These are phyloP conservation scores for Chrysolina haemoptera DNA, from an alignment of 2,888 invertebrate genomes.

Conservation along the genomic window DNA sequence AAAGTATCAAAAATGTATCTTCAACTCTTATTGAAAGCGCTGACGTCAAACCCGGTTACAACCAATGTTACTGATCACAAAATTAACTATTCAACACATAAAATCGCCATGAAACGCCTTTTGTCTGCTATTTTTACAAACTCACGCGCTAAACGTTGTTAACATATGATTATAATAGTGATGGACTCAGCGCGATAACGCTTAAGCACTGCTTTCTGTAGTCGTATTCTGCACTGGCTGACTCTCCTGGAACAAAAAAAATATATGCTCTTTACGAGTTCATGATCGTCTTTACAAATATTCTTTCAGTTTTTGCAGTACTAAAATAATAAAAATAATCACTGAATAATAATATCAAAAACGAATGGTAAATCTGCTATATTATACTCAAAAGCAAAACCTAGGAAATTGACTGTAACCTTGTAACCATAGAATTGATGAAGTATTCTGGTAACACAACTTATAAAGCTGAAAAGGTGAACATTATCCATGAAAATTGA, in stretches of 20 bases:
- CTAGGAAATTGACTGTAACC: too few species aligned
- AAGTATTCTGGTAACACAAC: too few species aligned
- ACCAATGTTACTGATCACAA: slow-evolving; percentile 31
- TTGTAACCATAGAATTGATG: too few species aligned
- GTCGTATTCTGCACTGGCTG: slow-evolving; percentile 76
- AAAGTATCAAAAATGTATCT: slow-evolving; percentile 66
- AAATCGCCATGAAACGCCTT: slow-evolving; percentile 68
- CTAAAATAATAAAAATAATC: too few species aligned
- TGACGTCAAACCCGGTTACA: slow-evolving; percentile 53
- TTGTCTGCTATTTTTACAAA: slow-evolving; percentile 68
- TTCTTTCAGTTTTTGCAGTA: too few species aligned
- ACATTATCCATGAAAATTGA: too few species aligned
- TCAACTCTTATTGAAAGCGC: slow-evolving; percentile 56
- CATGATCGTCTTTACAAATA: too few species aligned
- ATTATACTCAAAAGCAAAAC: too few species aligned
- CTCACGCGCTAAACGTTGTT: slow-evolving; percentile 70
- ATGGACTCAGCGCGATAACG: slow-evolving; percentile 62
- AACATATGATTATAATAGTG: slow-evolving; percentile 65
- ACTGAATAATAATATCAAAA: too few species aligned
- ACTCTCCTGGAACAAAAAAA: slow-evolving; percentile 70
- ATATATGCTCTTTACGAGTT: slow-evolving; percentile 29
- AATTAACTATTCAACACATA: slow-evolving; percentile 39
- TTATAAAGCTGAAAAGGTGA: too few species aligned
- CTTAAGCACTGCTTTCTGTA: slow-evolving; percentile 76
- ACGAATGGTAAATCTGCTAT: too few species aligned